Conservation (phyloP, 2,888 invertebrate genomes). For the Perizoma affinitatum region DNA sequence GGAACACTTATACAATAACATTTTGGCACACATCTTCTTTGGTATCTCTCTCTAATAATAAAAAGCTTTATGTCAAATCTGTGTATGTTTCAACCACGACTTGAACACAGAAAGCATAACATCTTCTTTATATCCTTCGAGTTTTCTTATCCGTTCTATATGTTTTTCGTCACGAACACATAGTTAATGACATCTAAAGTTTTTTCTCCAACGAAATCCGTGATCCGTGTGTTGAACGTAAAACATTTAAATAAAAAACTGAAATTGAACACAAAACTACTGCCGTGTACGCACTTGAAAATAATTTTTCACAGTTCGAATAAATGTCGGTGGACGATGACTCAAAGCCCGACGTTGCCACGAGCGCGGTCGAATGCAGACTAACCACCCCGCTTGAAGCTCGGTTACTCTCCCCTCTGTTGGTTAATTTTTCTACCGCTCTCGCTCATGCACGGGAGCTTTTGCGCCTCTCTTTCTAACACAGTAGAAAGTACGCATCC, state of each 20-base stretch:
- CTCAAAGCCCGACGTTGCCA: constrained; percentile 63
- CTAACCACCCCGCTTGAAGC: constrained; percentile 84
- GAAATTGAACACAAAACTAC: constrained; percentile 61
- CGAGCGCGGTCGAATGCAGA: constrained; percentile 79
- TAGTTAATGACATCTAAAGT: constrained; percentile 47
- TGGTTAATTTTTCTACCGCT: constrained; percentile 76
- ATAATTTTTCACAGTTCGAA: constrained; percentile 76
- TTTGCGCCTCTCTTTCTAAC: constrained; percentile 70
- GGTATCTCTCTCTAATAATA: constrained; percentile 65
- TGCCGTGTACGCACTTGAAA: constrained; percentile 64
- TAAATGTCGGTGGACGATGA: constrained; percentile 57
- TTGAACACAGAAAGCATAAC: constrained; percentile 65
- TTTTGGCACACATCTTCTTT: constrained; percentile 84
- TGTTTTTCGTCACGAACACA: constrained; percentile 60
- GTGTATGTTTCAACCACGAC: constrained; percentile 72
- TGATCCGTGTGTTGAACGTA: constrained; percentile 42
- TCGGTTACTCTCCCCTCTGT: constrained; percentile 81
- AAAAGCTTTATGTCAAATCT: constrained; percentile 61
- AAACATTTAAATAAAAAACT: constrained; percentile 50
- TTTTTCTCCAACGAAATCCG: constrained; percentile 42
- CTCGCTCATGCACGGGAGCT: constrained; percentile 73
- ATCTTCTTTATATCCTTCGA: constrained; percentile 50
- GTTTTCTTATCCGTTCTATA: constrained; percentile 48
- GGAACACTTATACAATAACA: constrained; percentile 81
- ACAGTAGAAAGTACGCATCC: constrained; percentile 67